Percentiles rank a stretch among this genome's conserved stretches.
Evolutionary conservation across 2,888 invertebrate species (phyloP).

Genomic region (Drosophila phalerata): DNA sequence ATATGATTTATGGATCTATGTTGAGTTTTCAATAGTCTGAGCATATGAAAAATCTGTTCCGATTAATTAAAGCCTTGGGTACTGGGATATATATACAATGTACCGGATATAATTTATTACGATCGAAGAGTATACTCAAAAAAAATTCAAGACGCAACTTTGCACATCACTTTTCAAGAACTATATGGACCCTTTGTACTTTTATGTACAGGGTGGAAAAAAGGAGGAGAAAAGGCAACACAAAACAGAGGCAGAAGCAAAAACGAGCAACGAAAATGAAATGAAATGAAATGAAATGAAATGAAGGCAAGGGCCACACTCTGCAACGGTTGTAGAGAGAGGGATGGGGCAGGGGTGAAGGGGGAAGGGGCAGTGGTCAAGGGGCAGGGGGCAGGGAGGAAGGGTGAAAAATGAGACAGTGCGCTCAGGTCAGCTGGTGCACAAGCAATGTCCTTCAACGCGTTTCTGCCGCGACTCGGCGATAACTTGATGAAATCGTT

Average conservation of each 20-base stretch:
- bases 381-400: rapidly evolving
- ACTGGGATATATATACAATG: too few relatives aligned
- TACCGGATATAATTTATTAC: neutral
- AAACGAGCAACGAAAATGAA: constrained; percentile 20
- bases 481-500: constrained; percentile 68
- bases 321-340: neutral
- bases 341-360: neutral
- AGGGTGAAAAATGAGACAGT: constrained; percentile 7
- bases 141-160: neutral
- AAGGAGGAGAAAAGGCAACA: constrained; percentile 10
- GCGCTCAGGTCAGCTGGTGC: constrained; percentile 23
- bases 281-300: constrained; percentile 44
- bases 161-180: neutral
- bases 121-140: neutral
- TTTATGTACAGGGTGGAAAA: neutral
- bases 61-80: too few relatives aligned
- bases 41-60: neutral
- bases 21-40: neutral
- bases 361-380: too few relatives aligned
- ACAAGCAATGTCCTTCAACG: constrained; percentile 25
- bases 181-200: neutral
- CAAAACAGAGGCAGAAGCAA: constrained; percentile 21
- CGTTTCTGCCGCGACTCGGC: constrained; percentile 41
- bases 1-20: too few relatives aligned
- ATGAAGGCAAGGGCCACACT: constrained; percentile 33